Percentiles rank a stretch among this genome's conserved stretches.
phyloP scores from a whole-genome alignment of 2,113 vertebrate genomes.

The Suncus etruscus region DNA sequence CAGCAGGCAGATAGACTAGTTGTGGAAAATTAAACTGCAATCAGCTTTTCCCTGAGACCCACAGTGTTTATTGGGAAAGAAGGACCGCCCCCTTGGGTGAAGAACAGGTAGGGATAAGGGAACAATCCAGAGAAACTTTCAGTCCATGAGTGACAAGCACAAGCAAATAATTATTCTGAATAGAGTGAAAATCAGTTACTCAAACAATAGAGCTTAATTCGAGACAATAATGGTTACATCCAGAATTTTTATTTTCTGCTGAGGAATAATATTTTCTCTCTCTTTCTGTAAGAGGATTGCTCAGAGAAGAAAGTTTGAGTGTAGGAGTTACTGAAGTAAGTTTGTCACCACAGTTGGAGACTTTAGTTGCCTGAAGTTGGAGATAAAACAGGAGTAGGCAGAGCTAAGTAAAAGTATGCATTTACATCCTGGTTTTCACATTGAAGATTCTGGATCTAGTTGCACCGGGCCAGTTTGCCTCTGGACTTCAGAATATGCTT shows the following conservation, averaged over 20 bases:
- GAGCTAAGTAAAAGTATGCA: neutral
- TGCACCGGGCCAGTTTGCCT: neutral
- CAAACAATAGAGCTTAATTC: conserved; percentile 19
- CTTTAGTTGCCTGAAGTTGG: neutral
- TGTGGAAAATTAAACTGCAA: no score
- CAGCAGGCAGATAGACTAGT: no score
- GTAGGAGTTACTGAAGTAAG: neutral
- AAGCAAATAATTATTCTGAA: no score
- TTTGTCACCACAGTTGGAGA: neutral
- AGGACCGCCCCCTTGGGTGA: no score
- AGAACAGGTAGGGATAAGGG: no score
- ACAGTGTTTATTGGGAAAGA: no score
- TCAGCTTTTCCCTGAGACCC: no score
- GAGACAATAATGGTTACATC: neutral
- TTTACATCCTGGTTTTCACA: neutral
- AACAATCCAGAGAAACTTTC: no score
- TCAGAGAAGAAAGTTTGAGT: neutral
- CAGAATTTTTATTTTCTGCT: conserved; percentile 3
- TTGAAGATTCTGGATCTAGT: neutral
- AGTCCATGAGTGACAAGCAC: no score
- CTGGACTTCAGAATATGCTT: neutral
- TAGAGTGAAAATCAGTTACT: neutral
- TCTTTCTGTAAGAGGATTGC: neutral
- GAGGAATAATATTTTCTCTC: neutral
- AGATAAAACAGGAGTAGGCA: neutral